Base-by-base conservation (phyloP, 2,113 vertebrate species). In the Triplophysa siluroides region DNA sequence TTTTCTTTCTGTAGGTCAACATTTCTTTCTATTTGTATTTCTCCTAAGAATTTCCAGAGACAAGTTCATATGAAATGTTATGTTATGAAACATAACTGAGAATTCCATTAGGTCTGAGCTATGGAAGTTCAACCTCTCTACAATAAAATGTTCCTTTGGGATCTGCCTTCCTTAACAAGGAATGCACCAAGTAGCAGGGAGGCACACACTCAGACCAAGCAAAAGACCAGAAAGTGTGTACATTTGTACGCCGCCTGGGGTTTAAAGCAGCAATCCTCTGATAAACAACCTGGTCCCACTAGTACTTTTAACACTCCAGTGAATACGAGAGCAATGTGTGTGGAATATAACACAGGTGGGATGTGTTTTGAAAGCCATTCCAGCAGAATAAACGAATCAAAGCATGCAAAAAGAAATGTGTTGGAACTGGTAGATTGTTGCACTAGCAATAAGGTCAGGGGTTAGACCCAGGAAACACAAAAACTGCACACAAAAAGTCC, bases 281-380 rank as follows among this genome's bases (percentile, higher is more conserved):
- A 84, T 81, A 81, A 81, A 80, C 79, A 78, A 52, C 76, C 29
- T 63, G 62, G 73, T 81, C 70, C 76, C 76, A 84, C 70, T 62
- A 70, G 74, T 65, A 41, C 74, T 81, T 78, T 82, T 78, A 81
- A 74, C 79, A 81, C 78, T 77, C 71, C 62, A 67, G 21, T 78
- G 78, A 80, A 70, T 71, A 33, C 3, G 18, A 71, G 66, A 77
- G 19, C 52, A 78, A 75, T 72, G 26, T 77, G 41, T 26, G 67
- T 68, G 23, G 74, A 78, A 68, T 38, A 62, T 58, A 71, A 79
- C 74, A 83, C 74, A 68, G 74, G 62, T n/a, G 38, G 71, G 58
- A 74, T 18, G 23, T 26, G 41, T 26, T 79, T 62, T 80, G 47
- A 26, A 82, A 82, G 71, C 41, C 38, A 38, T 69, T 79, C 67